Evolutionary conservation across 2,113 vertebrate genomes (phyloP).

Genomic region (Lepidothrix coronata): DNA sequence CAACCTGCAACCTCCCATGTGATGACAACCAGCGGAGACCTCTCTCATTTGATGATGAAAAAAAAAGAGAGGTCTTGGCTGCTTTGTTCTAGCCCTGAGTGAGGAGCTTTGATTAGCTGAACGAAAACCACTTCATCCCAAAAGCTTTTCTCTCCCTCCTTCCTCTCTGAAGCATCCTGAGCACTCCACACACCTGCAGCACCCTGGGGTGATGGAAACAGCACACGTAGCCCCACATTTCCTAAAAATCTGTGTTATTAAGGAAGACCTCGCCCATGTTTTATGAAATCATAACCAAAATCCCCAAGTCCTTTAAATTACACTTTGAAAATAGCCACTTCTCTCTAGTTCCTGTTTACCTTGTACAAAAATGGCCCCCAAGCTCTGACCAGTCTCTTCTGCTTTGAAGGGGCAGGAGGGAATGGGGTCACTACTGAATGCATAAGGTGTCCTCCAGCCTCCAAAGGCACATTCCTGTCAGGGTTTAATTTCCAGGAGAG

Average conservation of each 20-base stretch:
- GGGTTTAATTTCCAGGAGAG: background rate
- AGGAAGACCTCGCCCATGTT: background rate
- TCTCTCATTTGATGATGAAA: background rate
- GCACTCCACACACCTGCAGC: slow-evolving; percentile 24
- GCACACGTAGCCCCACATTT: background rate
- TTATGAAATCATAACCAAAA: background rate
- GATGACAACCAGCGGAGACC: background rate
- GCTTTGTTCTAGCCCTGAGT: background rate
- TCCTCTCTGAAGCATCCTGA: slow-evolving; percentile 35
- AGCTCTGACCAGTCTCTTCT: background rate
- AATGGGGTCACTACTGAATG: background rate
- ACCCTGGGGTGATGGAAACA: slow-evolving; percentile 39
- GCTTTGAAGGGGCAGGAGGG: background rate
- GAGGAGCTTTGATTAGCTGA: slow-evolving; percentile 3
- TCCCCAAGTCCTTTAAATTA: background rate
- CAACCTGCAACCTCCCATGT: rapidly evolving
- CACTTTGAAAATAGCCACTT: background rate
- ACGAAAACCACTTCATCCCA: slow-evolving; percentile 12
- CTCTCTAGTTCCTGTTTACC: background rate
- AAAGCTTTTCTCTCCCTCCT: slow-evolving; percentile 12
- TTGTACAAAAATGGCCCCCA: background rate
- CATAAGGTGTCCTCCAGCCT: background rate
- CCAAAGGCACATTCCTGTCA: background rate
- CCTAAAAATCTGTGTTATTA: background rate
- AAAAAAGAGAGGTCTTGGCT: background rate